These are phyloP conservation scores for Bufotes viridis DNA, from an alignment of 2,797 vertebrate species.

Conservation along the genomic window DNA sequence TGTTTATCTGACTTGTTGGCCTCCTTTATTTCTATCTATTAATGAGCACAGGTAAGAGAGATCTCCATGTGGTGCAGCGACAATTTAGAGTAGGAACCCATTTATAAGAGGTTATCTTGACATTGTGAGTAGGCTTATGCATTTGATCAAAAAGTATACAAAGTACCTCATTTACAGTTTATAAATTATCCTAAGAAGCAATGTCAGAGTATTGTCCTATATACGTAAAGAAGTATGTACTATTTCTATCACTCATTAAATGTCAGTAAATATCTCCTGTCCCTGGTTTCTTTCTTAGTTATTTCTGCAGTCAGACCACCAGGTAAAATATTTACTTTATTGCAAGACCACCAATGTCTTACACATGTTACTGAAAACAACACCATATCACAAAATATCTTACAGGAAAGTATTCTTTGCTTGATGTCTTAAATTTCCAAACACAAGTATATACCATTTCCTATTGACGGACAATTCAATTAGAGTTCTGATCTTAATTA, in stretches of 20 bases:
- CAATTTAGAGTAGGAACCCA: no score
- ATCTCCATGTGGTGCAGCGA: no score
- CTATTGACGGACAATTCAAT: constrained; percentile 40
- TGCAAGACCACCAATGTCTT: constrained; percentile 27
- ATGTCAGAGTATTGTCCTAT: neutral
- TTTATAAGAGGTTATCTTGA: no score
- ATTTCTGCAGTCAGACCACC: constrained; percentile 26
- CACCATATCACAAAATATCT: constrained; percentile 34
- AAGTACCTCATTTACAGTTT: no score
- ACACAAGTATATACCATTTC: constrained; percentile 32
- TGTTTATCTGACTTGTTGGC: no score
- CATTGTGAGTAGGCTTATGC: no score
- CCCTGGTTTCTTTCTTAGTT: constrained; percentile 5
- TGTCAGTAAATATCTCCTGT: neutral
- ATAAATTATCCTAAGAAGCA: no score
- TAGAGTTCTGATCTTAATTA: constrained; percentile 46
- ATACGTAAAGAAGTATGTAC: neutral
- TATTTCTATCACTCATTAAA: neutral
- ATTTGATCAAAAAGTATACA: no score
- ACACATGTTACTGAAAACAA: constrained; percentile 47
- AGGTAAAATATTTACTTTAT: constrained; percentile 40
- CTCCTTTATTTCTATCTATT: no score
- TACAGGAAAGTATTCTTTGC: constrained; percentile 26
- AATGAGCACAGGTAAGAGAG: no score
- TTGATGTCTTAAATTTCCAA: constrained; percentile 31